phyloP scores from a whole-genome alignment of 2,797 vertebrate genomes.

The Peromyscus eremicus region DNA sequence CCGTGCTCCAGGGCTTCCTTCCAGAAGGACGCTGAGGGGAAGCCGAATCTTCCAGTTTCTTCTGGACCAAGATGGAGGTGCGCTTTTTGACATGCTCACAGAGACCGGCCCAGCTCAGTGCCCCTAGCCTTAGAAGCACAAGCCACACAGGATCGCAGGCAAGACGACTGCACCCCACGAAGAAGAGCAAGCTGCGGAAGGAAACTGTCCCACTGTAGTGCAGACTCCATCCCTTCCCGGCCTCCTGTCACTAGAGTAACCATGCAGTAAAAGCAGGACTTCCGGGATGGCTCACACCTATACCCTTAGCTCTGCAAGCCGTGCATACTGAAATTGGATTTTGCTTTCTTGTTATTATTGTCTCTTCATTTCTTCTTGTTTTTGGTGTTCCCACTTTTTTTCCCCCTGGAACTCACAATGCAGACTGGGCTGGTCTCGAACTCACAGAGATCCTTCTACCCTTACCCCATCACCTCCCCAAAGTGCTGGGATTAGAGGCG shows the following conservation, averaged over 20 bases:
- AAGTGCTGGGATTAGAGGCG: background rate
- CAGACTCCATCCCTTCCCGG: background rate
- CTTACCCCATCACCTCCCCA: too few species aligned
- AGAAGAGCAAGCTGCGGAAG: background rate
- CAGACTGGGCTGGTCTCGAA: background rate
- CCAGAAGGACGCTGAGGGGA: constrained; percentile 52
- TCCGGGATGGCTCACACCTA: background rate
- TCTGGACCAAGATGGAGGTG: background rate
- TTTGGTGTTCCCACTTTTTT: background rate
- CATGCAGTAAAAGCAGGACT: constrained; percentile 9
- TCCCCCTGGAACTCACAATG: background rate
- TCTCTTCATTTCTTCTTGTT: background rate
- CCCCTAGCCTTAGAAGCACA: background rate
- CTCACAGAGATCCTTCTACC: background rate
- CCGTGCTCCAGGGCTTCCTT: background rate
- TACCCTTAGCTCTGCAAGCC: background rate
- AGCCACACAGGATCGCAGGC: background rate
- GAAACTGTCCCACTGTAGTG: background rate
- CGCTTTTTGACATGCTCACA: background rate
- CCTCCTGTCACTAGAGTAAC: constrained; percentile 27
- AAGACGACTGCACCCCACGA: background rate
- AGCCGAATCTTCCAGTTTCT: background rate
- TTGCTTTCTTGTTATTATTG: background rate
- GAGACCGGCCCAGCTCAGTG: too few species aligned
- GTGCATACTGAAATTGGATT: background rate